These are phyloP conservation scores for Zaprionus tsacasi DNA, from an alignment of 1,140 invertebrate species.

Conservation along the genomic window DNA sequence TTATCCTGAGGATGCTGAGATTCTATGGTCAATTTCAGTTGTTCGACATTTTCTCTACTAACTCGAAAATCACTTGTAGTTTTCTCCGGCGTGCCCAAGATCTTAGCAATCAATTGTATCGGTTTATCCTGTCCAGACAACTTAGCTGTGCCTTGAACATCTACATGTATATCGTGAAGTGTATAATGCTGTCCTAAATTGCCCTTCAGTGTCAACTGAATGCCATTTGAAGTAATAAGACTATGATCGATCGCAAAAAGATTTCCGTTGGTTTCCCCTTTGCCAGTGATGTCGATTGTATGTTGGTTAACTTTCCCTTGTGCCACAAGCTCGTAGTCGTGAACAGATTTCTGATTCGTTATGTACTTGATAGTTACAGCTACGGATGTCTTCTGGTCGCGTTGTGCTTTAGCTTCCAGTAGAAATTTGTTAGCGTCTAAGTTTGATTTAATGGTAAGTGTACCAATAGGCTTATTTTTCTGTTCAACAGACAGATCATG, in stretches of 20 bases:
- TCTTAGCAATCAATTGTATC: constrained; percentile 63
- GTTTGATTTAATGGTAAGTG: constrained; percentile 36
- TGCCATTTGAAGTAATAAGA: constrained; percentile 71
- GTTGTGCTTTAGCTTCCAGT: constrained; percentile 44
- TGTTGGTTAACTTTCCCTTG: constrained; percentile 69
- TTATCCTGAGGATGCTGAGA: constrained; percentile 71
- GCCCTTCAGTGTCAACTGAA: constrained; percentile 60
- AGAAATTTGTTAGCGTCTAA: constrained; percentile 58
- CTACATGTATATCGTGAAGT: constrained; percentile 61
- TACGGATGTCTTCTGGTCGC: constrained; percentile 50
- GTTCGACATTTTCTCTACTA: constrained; percentile 53
- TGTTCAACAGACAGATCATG: constrained; percentile 43
- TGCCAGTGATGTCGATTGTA: constrained; percentile 59
- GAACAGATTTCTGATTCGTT: constrained; percentile 58
- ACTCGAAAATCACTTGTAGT: constrained; percentile 59
- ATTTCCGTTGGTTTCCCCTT: constrained; percentile 59
- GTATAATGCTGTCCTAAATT: constrained; percentile 67
- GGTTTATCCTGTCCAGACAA: constrained; percentile 62
- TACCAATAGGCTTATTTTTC: constrained; percentile 51
- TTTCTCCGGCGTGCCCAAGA: constrained; percentile 70
- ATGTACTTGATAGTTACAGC: constrained; percentile 61
- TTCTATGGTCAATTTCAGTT: constrained; percentile 62
- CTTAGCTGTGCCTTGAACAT: constrained; percentile 64
- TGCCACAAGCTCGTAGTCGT: constrained; percentile 76
- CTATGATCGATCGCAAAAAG: constrained; percentile 61